phyloP scores from a whole-genome alignment of 2,888 invertebrate genomes.

The Lasius fuliginosus region DNA sequence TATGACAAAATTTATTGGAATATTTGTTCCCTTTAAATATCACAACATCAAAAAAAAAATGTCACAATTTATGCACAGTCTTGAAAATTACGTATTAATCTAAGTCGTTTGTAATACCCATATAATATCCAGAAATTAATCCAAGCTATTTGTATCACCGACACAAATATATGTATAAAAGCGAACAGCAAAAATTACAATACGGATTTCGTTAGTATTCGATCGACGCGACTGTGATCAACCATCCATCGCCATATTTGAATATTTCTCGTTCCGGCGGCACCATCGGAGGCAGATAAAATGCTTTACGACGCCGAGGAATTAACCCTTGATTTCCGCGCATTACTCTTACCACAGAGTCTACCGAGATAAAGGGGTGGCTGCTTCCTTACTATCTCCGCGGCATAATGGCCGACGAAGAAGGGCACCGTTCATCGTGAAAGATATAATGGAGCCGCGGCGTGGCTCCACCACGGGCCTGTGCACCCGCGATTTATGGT shows the following conservation, averaged over 20 bases:
- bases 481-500: slow-evolving; percentile 81
- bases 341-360: slow-evolving; percentile 83
- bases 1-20: not conserved
- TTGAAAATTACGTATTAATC: not conserved
- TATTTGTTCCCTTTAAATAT: not conserved
- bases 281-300: slow-evolving; percentile 80
- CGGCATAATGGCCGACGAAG: slow-evolving; percentile 83
- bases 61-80: not conserved
- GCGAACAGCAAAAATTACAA: not conserved
- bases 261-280: slow-evolving; percentile 64
- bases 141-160: not conserved
- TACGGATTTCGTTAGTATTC: slow-evolving; percentile 26
- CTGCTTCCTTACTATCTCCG: slow-evolving; percentile 81
- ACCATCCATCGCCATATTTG: slow-evolving; percentile 72
- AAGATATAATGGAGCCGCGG: slow-evolving; percentile 80
- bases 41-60: not conserved
- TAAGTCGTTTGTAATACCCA: not conserved
- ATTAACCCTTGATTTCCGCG: slow-evolving; percentile 86
- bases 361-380: slow-evolving; percentile 84
- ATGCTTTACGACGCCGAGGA: slow-evolving; percentile 83
- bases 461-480: slow-evolving; percentile 69
- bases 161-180: not conserved
- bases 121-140: not conserved
- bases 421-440: slow-evolving; percentile 82
- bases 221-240: slow-evolving; percentile 24